These are phyloP conservation scores for Chaetops frenatus DNA, from an alignment of 2,113 vertebrate species.

Conservation along the genomic window DNA sequence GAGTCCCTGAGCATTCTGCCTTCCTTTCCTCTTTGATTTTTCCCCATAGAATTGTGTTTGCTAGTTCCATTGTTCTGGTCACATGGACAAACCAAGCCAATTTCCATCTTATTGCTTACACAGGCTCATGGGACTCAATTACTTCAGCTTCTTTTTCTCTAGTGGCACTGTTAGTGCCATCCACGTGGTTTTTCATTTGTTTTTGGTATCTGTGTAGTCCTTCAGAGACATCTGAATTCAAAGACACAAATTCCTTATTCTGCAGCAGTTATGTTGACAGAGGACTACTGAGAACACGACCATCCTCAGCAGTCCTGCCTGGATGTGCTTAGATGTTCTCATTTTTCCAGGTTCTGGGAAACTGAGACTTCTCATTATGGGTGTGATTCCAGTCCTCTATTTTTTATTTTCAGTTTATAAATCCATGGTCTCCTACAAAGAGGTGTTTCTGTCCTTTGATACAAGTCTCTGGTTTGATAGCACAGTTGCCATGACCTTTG, in stretches of 20 bases:
- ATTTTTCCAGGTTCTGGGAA: not conserved
- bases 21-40: conserved; percentile 1
- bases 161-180: conserved; percentile 29
- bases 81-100: not conserved
- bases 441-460: not conserved
- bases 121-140: conserved; percentile 52
- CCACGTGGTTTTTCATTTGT: not conserved
- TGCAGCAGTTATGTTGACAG: not conserved
- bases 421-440: not conserved
- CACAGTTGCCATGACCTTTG: not conserved
- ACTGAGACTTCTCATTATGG: not conserved
- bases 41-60: not conserved
- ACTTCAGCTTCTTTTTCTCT: conserved; percentile 34
- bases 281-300: not conserved
- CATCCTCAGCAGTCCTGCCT: not conserved
- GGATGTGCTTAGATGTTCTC: not conserved
- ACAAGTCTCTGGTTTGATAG: not conserved
- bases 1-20: not conserved
- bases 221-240: conserved; percentile 30
- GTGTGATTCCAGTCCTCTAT: not conserved
- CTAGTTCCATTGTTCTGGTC: not conserved
- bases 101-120: conserved; percentile 22
- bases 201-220: not conserved
- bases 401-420: not conserved
- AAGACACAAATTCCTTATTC: not conserved